Base-by-base conservation (phyloP, 2,797 vertebrate genomes). In the Urocyon cinereoargenteus region DNA sequence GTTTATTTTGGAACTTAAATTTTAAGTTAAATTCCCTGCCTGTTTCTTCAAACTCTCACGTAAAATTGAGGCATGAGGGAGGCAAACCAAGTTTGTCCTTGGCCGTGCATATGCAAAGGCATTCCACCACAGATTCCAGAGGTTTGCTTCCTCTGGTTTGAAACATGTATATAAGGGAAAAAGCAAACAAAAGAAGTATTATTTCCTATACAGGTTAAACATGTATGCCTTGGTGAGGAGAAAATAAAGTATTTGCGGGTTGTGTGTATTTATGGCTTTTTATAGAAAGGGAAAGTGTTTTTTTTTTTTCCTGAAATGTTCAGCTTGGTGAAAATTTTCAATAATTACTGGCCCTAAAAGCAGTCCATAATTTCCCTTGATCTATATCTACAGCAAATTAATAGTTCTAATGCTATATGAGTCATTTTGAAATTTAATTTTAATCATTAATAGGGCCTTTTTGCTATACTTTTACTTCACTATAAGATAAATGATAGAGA, bases 141-240 rank as follows among this genome's bases (percentile, higher is more conserved):
- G 13, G 24, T 64, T 51, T 66, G 7, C 16, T 79, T 64, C 84
- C 91, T 1, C 89, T 40, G 31, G 21, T 94, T 95, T 98, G 97
- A 91, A 90, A 81, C 21, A 51, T 77, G n/a, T 12, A 6, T 0
- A 0, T 96, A 95, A 40, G 26, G 93, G 86, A 97, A 97, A 86
- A 97, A 96, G 49, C 91, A 91, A 96, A 78, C 36, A 75, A 13
- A 82, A 92, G 62, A 95, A 94, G 49, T 97, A 89, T 93, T 94
- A 12, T 2, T 96, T 96, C 9, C 26, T 72, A n/a, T 87, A 90
- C 4, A 96, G 21, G 97, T 64, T 97, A 83, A 91, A 97, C 61
- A 24, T 82, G 68, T 40, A 84, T 91, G 3, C 61, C 85, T n/a
- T 72, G n/a, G n/a, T 36, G 68, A 75, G 26, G 16, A 97, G 91